These are phyloP conservation scores for Oplegnathus fasciatus DNA, from an alignment of 2,113 vertebrate species.

Conservation along the genomic window DNA sequence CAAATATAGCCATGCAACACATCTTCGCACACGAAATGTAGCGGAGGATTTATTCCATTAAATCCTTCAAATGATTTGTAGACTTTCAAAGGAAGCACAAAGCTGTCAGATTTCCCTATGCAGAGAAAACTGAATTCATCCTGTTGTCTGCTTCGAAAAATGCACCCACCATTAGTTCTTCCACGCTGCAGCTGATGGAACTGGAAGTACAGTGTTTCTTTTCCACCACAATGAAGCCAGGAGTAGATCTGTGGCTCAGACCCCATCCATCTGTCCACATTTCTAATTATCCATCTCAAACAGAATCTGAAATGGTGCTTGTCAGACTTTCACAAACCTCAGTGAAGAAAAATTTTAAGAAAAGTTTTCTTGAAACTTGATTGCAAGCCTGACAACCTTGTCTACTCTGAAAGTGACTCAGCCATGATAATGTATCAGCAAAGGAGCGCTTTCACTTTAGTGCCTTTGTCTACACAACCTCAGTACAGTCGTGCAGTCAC, in stretches of 20 bases:
- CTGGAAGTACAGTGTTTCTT: constrained; percentile 9
- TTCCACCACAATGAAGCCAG: constrained; percentile 9
- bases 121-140: background rate
- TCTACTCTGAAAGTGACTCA: background rate
- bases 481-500: background rate
- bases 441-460: background rate
- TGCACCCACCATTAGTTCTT: background rate
- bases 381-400: background rate
- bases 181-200: background rate
- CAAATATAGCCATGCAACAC: constrained; percentile 1
- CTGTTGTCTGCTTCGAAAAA: background rate
- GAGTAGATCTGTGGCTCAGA: background rate
- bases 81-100: background rate
- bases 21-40: constrained; percentile 2
- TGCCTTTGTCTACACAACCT: too few relatives aligned
- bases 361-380: background rate
- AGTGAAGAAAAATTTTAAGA: background rate
- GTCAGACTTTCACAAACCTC: background rate
- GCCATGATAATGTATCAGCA: background rate
- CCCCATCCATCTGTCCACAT: constrained; percentile 1
- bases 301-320: background rate
- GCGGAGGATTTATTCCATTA: background rate
- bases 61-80: background rate
- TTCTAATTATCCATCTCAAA: constrained; percentile 15
- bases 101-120: background rate